These are phyloP conservation scores for Pavo muticus DNA, from an alignment of 2,113 vertebrate species.

Conservation along the genomic window DNA sequence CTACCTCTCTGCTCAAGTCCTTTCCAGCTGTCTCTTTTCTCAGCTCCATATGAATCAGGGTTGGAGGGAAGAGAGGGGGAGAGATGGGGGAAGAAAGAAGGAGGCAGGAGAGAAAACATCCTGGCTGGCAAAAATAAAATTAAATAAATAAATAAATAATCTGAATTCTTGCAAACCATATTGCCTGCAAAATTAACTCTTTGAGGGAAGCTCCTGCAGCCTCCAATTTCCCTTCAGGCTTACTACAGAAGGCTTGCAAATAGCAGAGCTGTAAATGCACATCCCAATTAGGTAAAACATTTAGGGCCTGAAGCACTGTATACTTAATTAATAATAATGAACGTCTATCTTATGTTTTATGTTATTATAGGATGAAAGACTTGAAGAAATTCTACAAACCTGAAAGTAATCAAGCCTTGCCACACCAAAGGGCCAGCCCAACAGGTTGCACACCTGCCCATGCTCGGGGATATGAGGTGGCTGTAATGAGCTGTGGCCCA, in stretches of 20 bases:
- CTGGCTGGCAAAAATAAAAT: background rate
- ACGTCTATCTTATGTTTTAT: background rate
- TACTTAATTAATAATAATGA: background rate
- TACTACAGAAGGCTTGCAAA: background rate
- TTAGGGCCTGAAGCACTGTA: background rate
- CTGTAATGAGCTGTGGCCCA: accelerated
- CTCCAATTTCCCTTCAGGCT: background rate
- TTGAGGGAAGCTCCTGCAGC: background rate
- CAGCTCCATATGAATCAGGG: constrained; percentile 11
- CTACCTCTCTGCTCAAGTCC: constrained; percentile 24
- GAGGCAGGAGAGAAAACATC: background rate
- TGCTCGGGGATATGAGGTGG: background rate
- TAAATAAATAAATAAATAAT: background rate
- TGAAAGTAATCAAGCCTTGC: background rate
- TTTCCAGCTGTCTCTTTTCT: constrained; percentile 48
- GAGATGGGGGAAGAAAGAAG: background rate
- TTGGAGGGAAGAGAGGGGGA: background rate
- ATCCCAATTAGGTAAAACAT: background rate
- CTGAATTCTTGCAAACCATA: background rate
- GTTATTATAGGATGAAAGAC: background rate
- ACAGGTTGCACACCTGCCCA: background rate
- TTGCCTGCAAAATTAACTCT: constrained; percentile 33
- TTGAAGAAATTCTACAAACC: background rate
- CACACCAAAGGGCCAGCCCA: background rate
- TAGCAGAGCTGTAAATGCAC: background rate